Evolutionary conservation across 1,140 invertebrate species (phyloP).

Genomic region (Drosophila orena): DNA sequence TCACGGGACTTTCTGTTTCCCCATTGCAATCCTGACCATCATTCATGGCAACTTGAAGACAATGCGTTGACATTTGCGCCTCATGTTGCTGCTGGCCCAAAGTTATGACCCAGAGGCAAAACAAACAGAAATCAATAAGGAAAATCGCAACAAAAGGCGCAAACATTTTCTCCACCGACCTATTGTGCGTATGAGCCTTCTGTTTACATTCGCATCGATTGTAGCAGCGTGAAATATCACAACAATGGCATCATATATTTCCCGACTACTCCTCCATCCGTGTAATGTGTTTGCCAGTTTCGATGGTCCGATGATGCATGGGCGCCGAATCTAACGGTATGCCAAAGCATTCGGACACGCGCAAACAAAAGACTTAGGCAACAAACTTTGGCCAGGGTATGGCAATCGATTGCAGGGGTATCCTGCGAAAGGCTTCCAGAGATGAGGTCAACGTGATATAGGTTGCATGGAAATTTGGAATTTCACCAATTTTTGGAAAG

Average conservation of each 20-base stretch:
- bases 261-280: slow-evolving; percentile 66
- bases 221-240: slow-evolving; percentile 66
- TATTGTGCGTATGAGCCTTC: slow-evolving; percentile 68
- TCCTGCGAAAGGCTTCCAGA: slow-evolving; percentile 2
- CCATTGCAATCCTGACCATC: slow-evolving; percentile 46
- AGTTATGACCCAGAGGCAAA: slow-evolving; percentile 77
- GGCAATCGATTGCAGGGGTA: slow-evolving; percentile 10
- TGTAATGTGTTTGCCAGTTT: slow-evolving; percentile 33
- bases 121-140: slow-evolving; percentile 74
- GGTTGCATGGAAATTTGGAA: not conserved
- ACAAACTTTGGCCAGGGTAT: slow-evolving; percentile 51
- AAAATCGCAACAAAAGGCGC: slow-evolving; percentile 49
- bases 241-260: slow-evolving; percentile 79
- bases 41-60: slow-evolving; percentile 52
- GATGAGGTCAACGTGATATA: slow-evolving; percentile 3
- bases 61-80: slow-evolving; percentile 73
- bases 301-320: slow-evolving; percentile 62
- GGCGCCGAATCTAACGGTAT: slow-evolving; percentile 56
- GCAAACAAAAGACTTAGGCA: slow-evolving; percentile 67
- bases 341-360: slow-evolving; percentile 14
- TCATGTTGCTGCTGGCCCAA: slow-evolving; percentile 62
- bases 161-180: slow-evolving; percentile 25
- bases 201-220: slow-evolving; percentile 50
- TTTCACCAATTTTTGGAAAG: not conserved
- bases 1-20: slow-evolving; percentile 32